Percentiles rank a stretch among this genome's conserved stretches.
Evolutionary conservation across 2,888 invertebrate genomes (phyloP).

Genomic region (Leptodirus hochenwartii): DNA sequence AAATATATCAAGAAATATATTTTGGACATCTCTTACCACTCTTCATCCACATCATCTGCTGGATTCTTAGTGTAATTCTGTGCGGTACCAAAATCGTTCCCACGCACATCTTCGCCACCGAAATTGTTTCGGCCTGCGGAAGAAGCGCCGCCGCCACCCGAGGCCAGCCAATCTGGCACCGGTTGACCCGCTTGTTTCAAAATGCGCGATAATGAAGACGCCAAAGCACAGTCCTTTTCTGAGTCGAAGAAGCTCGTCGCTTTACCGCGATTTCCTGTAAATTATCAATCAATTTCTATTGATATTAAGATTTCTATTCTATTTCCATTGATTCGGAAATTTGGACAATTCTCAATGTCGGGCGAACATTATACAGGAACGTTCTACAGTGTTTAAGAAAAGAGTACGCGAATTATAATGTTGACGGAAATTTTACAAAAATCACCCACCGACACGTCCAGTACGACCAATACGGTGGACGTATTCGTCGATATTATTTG

Average conservation of each 20-base stretch:
- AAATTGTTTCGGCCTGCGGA: slow-evolving; percentile 33
- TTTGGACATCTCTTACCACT: too few relatives aligned
- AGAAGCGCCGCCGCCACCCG: slow-evolving; percentile 30
- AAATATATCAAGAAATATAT: too few relatives aligned
- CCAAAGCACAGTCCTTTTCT: slow-evolving; percentile 38
- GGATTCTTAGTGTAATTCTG: slow-evolving; percentile 3
- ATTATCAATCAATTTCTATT: too few relatives aligned
- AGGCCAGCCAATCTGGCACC: slow-evolving; percentile 58
- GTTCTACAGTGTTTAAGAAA: not conserved
- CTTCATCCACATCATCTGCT: too few relatives aligned
- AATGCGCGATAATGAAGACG: slow-evolving; percentile 48
- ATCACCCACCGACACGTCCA: slow-evolving; percentile 60
- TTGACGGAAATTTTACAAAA: slow-evolving; percentile 1
- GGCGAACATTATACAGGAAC: too few relatives aligned
- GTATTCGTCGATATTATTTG: slow-evolving; percentile 79
- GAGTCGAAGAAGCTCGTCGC: slow-evolving; percentile 72
- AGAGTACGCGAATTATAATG: too few relatives aligned
- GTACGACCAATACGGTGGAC: slow-evolving; percentile 92
- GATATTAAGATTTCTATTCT: not conserved
- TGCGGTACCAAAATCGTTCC: slow-evolving; percentile 20
- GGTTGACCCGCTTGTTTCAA: slow-evolving; percentile 60
- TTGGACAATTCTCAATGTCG: too few relatives aligned
- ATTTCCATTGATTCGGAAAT: not conserved
- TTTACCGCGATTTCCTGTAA: slow-evolving; percentile 48
- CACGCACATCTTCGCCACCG: slow-evolving; percentile 51